Evolutionary conservation across 2,888 invertebrate genomes (phyloP).

Genomic region (Netelia melanura): DNA sequence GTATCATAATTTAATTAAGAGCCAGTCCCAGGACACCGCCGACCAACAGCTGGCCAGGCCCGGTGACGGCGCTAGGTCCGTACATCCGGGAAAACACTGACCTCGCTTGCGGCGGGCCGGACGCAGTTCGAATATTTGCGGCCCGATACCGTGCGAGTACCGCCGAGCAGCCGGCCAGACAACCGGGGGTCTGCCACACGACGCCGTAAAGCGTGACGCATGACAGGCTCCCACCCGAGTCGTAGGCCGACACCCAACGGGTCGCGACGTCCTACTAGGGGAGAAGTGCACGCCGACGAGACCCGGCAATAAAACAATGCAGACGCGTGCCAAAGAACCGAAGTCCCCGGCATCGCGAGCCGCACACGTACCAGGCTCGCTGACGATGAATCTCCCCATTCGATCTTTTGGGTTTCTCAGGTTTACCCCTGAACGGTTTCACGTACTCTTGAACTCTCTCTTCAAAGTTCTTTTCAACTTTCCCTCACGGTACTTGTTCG

Average conservation of each 20-base stretch:
- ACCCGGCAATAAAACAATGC: constrained; percentile 50
- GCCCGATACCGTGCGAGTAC: constrained; percentile 85
- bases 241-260: no score
- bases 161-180: constrained; percentile 84
- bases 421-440: constrained; percentile 86
- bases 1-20: no score
- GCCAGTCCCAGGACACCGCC: no score
- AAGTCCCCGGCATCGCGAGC: constrained; percentile 76
- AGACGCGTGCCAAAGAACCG: constrained; percentile 57
- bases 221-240: no score
- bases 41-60: no score
- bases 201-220: constrained; percentile 71
- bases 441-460: constrained; percentile 84
- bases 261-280: no score
- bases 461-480: constrained; percentile 91
- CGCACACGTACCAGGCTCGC: constrained; percentile 76
- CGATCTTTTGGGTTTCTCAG: constrained; percentile 87
- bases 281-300: no score
- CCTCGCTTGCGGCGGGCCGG: no score
- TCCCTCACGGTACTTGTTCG: constrained; percentile 89
- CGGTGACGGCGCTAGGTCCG: no score
- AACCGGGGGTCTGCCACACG: constrained; percentile 85
- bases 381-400: constrained; percentile 81
- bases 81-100: no score
- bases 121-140: constrained; percentile 77